Conservation (phyloP, 2,888 invertebrate species). For the Atrina japonica region DNA sequence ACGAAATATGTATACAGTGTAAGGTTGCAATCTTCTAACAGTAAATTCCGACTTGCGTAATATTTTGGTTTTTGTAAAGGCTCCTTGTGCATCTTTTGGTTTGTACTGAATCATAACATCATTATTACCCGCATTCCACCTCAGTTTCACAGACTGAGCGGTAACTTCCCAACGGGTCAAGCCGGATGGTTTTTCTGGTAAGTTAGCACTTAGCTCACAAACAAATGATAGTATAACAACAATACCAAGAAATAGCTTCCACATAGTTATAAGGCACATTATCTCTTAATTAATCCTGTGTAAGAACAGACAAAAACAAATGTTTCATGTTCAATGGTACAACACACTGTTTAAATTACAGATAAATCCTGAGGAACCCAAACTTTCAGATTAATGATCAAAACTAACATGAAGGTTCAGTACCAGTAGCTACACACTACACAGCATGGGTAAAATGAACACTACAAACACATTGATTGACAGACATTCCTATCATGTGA, state of each 20-base stretch:
- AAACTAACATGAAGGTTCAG: too few relatives aligned
- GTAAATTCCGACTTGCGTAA: slow-evolving; percentile 91
- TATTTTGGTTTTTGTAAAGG: slow-evolving; percentile 93
- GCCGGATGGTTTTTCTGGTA: slow-evolving; percentile 86
- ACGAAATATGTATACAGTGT: slow-evolving; percentile 97
- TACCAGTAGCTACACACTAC: too few relatives aligned
- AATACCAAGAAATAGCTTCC: not conserved
- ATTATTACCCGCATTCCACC: slow-evolving; percentile 88
- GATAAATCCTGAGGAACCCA: too few relatives aligned
- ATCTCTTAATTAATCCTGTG: not conserved
- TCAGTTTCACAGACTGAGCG: slow-evolving; percentile 93
- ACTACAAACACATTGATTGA: not conserved
- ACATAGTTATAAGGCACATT: not conserved
- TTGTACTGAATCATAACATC: slow-evolving; percentile 98
- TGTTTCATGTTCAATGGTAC: not conserved
- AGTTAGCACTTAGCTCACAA: slow-evolving; percentile 17
- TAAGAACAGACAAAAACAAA: not conserved
- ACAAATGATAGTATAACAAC: not conserved
- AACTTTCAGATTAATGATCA: too few relatives aligned
- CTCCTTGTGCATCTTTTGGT: slow-evolving; percentile 87
- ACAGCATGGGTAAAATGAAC: too few relatives aligned
- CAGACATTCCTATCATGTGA: slow-evolving; percentile 32
- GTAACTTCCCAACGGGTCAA: slow-evolving; percentile 96
- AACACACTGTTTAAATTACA: too few relatives aligned
- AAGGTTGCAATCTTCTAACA: slow-evolving; percentile 90